Evolutionary conservation across 2,113 vertebrate species (phyloP), one percentile per base, ranked within the genome.

Genomic region (Thunnus thynnus): DNA sequence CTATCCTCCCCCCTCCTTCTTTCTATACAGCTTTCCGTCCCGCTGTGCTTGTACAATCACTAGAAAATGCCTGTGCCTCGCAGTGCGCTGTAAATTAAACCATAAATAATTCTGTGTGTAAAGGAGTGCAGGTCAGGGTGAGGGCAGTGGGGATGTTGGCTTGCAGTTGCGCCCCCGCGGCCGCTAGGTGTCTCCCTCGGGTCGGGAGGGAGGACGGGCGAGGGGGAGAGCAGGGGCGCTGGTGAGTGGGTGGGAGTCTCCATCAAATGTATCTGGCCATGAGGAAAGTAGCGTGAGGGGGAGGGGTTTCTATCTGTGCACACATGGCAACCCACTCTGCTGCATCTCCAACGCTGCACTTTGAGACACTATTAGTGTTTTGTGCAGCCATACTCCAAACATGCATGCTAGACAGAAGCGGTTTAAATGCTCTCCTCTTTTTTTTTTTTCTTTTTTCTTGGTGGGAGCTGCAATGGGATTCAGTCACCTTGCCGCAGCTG

Each of bases 281-380:
- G 80, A 82, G 74, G 80, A 72, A 70, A 78, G 78, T 13, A 69
- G 66, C 4, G 7, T 58, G 80, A 75, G 64, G 73, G 69, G 84
- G 86, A 66, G 85, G 85, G 82, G 67, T 48, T 77, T 72, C 69
- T 72, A 13, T 64, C 4, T 7, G 50, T 6, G 80, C 74, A 86
- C 83, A 85, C 83, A 90, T 84, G 88, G 86, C 79, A 83, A 84
- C 85, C 47, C 63, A 66, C 78, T 78, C 79, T 83, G 85, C 86
- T 76, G 81, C 90, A 83, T 88, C 68, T 83, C 76, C 55, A 62
- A 41, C 36, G 9, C 76, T 51, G 71, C 81, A 65, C 58, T 57
- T n/a, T 11, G 48, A 61, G 25, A 46, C 74, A 55, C 25, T 17
- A 32, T 17, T 48, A 27, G 36, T 32, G 3, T 58, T 55, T 61